Percentiles rank a stretch among this genome's conserved stretches.
These are phyloP conservation scores for Limosa lapponica DNA, from an alignment of 2,797 vertebrate genomes.

Conservation along the genomic window DNA sequence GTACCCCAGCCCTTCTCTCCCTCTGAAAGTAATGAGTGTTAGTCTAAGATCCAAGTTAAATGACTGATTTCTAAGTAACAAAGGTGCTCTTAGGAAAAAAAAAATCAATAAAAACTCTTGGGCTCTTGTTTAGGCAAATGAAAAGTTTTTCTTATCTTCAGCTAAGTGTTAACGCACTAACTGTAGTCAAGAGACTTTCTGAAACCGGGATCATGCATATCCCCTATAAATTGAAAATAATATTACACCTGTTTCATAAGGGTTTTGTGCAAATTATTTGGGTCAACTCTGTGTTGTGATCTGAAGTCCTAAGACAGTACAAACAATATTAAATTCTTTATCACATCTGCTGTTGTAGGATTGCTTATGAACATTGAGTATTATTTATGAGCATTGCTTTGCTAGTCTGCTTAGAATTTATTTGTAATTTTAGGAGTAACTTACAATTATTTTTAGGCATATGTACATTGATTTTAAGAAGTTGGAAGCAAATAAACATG, in stretches of 20 bases:
- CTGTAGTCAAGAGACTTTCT: background rate
- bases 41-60: background rate
- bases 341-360: rapidly evolving
- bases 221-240: background rate
- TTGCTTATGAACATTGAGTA: background rate
- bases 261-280: background rate
- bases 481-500: background rate
- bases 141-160: background rate
- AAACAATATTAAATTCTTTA: background rate
- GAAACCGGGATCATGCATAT: background rate
- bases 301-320: background rate
- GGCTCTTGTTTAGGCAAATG: background rate
- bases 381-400: background rate
- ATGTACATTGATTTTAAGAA: background rate
- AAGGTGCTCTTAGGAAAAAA: background rate
- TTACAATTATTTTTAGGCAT: background rate
- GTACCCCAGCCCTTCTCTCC: background rate
- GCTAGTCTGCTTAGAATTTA: background rate
- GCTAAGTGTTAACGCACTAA: background rate
- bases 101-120: background rate
- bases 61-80: background rate
- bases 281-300: background rate
- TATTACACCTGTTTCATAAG: background rate
- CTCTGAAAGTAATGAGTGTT: background rate
- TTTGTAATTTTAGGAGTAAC: background rate